phyloP scores from a whole-genome alignment of 2,797 vertebrate species.

The Peromyscus eremicus region DNA sequence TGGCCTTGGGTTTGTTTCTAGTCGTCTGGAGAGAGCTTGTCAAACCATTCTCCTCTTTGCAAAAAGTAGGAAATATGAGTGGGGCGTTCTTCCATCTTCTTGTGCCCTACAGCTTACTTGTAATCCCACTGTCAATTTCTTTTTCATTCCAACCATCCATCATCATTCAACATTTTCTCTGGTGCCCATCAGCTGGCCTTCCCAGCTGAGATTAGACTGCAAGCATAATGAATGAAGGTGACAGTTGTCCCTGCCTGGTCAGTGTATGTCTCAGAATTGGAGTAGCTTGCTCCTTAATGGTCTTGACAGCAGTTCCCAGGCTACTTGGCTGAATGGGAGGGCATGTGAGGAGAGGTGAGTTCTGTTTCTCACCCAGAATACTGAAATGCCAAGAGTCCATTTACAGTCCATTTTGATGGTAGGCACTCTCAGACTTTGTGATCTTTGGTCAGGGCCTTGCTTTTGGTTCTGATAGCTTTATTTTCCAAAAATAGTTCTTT shows the following conservation, averaged over 20 bases:
- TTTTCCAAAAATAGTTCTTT: not conserved
- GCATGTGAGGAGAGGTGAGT: not conserved
- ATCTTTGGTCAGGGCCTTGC: not conserved
- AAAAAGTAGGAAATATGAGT: not conserved
- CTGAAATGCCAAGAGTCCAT: not conserved
- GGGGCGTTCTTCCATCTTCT: not conserved
- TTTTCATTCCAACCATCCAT: not conserved
- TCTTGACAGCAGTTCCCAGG: not conserved
- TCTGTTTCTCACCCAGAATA: not conserved
- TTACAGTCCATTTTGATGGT: not conserved
- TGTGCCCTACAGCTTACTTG: not conserved
- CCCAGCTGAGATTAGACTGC: not conserved
- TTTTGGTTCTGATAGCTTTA: not conserved
- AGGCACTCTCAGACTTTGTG: not conserved
- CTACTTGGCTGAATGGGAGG: not conserved
- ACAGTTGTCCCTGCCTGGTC: rapidly evolving
- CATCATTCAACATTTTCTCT: not conserved
- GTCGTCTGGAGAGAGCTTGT: not conserved
- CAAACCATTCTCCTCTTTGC: not conserved
- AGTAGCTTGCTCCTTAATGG: not conserved
- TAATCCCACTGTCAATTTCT: not conserved
- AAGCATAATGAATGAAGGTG: not conserved
- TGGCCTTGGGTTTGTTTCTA: not conserved
- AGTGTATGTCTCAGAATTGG: not conserved
- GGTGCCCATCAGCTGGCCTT: not conserved